A percentile compares a stretch with the other conserved stretches of the same genome.
Conservation (phyloP, 2,113 vertebrate species). For the Rhinogobius similis region DNA sequence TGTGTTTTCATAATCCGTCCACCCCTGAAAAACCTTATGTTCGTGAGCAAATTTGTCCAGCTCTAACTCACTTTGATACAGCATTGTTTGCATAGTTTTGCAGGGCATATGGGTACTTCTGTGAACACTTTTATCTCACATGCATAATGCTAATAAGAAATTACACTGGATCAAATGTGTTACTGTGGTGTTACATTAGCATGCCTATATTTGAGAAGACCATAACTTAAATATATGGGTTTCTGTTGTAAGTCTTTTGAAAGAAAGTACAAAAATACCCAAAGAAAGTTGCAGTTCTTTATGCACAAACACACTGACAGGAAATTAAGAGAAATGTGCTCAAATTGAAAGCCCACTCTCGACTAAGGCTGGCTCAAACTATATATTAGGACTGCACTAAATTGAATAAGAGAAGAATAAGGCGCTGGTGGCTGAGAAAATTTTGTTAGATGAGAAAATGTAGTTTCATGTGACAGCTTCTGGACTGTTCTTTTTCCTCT, state of each 20-base stretch:
- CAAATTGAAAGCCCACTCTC: slow-evolving; percentile 12
- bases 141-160: background rate
- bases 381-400: slow-evolving; percentile 16
- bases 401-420: slow-evolving; percentile 38
- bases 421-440: slow-evolving; percentile 44
- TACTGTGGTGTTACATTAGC: background rate
- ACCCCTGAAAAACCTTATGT: background rate
- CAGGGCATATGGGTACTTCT: slow-evolving; percentile 3
- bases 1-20: slow-evolving; percentile 7
- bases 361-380: background rate
- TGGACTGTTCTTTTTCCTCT: slow-evolving; percentile 40
- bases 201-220: background rate
- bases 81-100: slow-evolving; percentile 2
- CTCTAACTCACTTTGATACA: background rate
- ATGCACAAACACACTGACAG: slow-evolving; percentile 8
- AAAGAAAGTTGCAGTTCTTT: background rate
- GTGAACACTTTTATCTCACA: background rate
- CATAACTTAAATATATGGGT: background rate
- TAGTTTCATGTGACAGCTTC: slow-evolving; percentile 50
- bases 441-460: slow-evolving; percentile 30
- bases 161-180: background rate
- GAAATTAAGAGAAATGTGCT: slow-evolving; percentile 11
- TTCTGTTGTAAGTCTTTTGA: background rate
- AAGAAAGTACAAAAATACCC: background rate
- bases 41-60: background rate